Percentiles rank a stretch among this genome's conserved stretches.
These are phyloP conservation scores for Platycheirus rosarum DNA, from an alignment of 2,888 invertebrate genomes.

Conservation along the genomic window DNA sequence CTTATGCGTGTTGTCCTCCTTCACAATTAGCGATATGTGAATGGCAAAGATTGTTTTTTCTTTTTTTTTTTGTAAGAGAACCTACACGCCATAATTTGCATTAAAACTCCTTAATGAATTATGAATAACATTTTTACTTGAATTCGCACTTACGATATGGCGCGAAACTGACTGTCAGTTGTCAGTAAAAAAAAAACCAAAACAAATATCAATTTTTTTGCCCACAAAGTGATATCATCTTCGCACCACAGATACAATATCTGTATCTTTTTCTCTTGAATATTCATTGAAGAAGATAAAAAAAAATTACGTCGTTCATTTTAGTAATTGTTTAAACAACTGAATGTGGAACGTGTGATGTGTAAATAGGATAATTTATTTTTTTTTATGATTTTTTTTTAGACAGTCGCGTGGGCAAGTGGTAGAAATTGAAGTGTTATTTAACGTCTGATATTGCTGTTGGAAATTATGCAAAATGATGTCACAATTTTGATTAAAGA, in stretches of 20 bases:
- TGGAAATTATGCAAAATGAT: conserved; percentile 18
- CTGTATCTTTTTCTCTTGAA: not conserved
- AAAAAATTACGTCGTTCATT: conserved; percentile 3
- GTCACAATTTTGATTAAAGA: conserved; percentile 25
- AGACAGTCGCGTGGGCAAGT: conserved; percentile 24
- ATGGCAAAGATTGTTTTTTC: not conserved
- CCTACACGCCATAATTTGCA: conserved; percentile 27
- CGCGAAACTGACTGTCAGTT: conserved; percentile 49
- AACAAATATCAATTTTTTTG: conserved; percentile 1
- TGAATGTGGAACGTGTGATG: conserved; percentile 22
- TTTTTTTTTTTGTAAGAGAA: not conserved
- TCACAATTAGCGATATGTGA: conserved; percentile 49
- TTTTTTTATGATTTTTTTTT: conserved; percentile 16
- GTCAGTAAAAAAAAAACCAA: conserved; percentile 26
- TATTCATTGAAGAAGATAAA: not conserved
- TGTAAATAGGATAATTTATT: conserved; percentile 20
- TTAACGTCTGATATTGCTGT: conserved; percentile 2
- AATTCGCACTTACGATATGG: conserved; percentile 30
- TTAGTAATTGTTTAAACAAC: conserved; percentile 4
- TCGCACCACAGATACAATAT: not conserved
- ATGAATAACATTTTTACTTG: conserved; percentile 31
- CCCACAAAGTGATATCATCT: conserved; percentile 25
- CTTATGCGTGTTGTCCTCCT: conserved; percentile 35
- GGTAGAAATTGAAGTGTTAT: not conserved
- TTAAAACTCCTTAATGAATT: conserved; percentile 17